phyloP scores from a whole-genome alignment of 2,797 vertebrate genomes.

The Streptopelia turtur region DNA sequence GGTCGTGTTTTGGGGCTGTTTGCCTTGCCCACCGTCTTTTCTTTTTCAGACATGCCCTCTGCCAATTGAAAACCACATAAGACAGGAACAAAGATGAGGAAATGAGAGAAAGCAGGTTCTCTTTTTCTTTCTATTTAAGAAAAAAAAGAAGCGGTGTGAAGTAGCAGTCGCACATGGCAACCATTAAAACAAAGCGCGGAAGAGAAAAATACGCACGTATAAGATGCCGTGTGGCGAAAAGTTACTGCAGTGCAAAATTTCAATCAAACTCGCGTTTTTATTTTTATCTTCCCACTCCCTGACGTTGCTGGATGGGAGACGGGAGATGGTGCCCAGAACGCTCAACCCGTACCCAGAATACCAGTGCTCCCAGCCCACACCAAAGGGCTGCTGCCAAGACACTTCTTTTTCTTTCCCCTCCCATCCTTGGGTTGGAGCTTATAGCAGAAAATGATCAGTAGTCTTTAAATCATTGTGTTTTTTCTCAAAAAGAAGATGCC shows the following conservation, averaged over 20 bases:
- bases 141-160: conserved; percentile 33
- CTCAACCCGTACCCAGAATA: conserved; percentile 46
- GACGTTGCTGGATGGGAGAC: conserved; percentile 52
- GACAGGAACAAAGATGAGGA: conserved; percentile 30
- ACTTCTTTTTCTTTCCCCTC: not conserved
- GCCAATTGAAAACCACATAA: conserved; percentile 40
- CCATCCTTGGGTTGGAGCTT: not conserved
- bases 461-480: conserved; percentile 22
- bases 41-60: not conserved
- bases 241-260: conserved; percentile 59
- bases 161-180: conserved; percentile 72
- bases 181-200: conserved; percentile 65
- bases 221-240: conserved; percentile 65
- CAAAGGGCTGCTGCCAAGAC: conserved; percentile 45
- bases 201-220: conserved; percentile 35
- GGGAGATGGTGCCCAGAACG: conserved; percentile 31
- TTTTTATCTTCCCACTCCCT: conserved; percentile 69
- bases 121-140: not conserved
- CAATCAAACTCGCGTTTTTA: conserved; percentile 67
- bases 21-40: not conserved
- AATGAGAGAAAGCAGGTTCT: conserved; percentile 34
- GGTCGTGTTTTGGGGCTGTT: not conserved
- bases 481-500: conserved; percentile 23
- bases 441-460: conserved; percentile 42
- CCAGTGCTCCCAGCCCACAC: conserved; percentile 37